Percentiles rank a stretch among this genome's conserved stretches.
These are phyloP conservation scores for Pomatorhinus ruficollis DNA, from an alignment of 2,113 vertebrate species.

Conservation along the genomic window DNA sequence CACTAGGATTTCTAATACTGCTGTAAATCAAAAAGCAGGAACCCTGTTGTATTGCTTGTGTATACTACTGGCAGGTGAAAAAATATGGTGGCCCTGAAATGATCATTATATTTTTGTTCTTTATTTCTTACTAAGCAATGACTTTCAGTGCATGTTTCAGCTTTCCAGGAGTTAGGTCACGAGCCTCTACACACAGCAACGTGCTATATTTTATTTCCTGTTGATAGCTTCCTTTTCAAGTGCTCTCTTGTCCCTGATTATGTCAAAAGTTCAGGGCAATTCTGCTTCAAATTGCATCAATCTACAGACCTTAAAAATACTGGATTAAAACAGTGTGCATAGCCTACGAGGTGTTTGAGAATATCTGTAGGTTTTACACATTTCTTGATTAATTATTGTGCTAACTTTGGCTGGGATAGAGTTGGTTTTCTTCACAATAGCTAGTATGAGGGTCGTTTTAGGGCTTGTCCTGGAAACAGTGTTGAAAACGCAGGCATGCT, in stretches of 20 bases:
- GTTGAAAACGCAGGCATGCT: neutral
- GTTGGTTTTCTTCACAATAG: neutral
- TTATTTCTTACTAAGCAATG: neutral
- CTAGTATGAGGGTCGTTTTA: fast-evolving
- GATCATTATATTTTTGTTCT: neutral
- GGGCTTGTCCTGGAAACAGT: neutral
- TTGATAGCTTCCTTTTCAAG: neutral
- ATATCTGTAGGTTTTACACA: neutral
- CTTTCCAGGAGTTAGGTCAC: neutral
- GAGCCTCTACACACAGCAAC: fast-evolving
- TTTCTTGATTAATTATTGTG: neutral
- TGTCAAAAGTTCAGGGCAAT: neutral
- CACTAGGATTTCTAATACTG: neutral
- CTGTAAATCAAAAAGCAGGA: neutral
- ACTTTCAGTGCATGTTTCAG: neutral
- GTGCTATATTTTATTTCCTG: neutral
- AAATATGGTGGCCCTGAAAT: neutral
- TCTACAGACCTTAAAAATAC: neutral
- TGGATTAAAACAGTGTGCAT: neutral
- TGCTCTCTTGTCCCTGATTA: neutral
- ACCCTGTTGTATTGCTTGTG: fast-evolving
- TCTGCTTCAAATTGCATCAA: neutral
- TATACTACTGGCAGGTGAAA: neutral
- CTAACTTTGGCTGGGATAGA: neutral
- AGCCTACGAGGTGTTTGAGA: neutral